These are phyloP conservation scores for Cherax destructor DNA, from an alignment of 1,140 invertebrate species.

Conservation along the genomic window DNA sequence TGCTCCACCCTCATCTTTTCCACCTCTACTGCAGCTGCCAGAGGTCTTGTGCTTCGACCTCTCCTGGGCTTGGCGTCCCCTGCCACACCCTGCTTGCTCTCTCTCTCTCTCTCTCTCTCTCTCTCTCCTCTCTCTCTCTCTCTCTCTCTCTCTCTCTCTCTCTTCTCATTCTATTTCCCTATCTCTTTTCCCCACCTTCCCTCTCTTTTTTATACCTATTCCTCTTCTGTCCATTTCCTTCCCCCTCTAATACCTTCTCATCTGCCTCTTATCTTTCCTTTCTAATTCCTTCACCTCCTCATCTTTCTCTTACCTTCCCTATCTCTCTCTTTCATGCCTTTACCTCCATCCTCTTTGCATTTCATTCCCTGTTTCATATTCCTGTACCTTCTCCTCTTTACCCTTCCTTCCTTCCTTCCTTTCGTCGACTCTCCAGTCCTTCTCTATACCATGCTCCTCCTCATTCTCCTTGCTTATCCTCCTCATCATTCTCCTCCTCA, in stretches of 20 bases:
- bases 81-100: too few relatives aligned
- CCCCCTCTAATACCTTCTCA: too few relatives aligned
- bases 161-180: too few relatives aligned
- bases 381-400: too few relatives aligned
- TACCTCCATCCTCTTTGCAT: background rate
- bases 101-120: background rate
- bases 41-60: background rate
- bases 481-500: background rate
- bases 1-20: background rate
- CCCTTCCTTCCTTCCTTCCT: background rate
- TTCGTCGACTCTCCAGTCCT: background rate
- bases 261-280: too few relatives aligned
- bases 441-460: background rate
- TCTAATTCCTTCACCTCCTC: background rate
- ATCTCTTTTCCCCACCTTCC: too few relatives aligned
- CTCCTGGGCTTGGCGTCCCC: background rate
- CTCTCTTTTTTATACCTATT: too few relatives aligned
- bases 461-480: background rate
- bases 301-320: background rate
- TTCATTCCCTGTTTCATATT: background rate
- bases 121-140: background rate
- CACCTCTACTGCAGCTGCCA: background rate
- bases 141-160: background rate
- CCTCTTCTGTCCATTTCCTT: too few relatives aligned
- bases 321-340: too few relatives aligned